Evolutionary conservation across 30 jellyfish, hydroid and myxozoan species (phyloP).

Genomic region (Haliclystus octoradiatus): DNA sequence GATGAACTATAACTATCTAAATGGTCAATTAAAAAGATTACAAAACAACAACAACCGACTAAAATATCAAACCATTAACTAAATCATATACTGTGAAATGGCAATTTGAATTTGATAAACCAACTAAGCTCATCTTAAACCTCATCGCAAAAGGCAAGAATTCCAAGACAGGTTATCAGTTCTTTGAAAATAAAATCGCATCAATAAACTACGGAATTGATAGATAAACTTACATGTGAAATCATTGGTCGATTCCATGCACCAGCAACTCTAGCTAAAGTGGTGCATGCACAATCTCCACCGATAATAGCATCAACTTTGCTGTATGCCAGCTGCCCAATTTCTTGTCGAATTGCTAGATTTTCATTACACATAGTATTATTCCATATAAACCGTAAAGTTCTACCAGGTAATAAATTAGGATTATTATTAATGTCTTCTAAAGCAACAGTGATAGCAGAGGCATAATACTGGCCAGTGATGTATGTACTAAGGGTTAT

Average conservation of each 20-base stretch:
- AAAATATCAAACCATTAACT: too few relatives aligned
- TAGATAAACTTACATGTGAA: constrained; percentile 54
- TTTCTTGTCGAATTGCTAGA: constrained; percentile 33
- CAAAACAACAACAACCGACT: too few relatives aligned
- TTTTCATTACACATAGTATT: constrained; percentile 51
- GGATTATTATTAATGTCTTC: constrained; percentile 47
- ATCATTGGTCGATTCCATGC: constrained; percentile 66
- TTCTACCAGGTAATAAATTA: constrained; percentile 28
- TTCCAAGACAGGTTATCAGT: too few relatives aligned
- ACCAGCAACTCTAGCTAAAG: constrained; percentile 78
- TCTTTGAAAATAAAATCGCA: too few relatives aligned
- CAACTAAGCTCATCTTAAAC: too few relatives aligned
- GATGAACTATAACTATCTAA: too few relatives aligned
- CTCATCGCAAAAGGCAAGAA: too few relatives aligned
- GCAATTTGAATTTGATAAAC: too few relatives aligned
- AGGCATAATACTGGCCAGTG: constrained; percentile 53
- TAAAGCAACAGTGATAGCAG: constrained; percentile 82
- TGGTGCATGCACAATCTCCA: constrained; percentile 45
- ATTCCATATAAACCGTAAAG: constrained; percentile 45
- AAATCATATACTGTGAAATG: too few relatives aligned
- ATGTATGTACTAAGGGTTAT: constrained; percentile 54
- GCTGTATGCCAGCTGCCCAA: constrained; percentile 31
- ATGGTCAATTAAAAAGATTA: too few relatives aligned
- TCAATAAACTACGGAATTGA: too few relatives aligned
- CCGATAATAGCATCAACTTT: constrained; percentile 82